A percentile compares a stretch with the other conserved stretches of the same genome.
phyloP scores from a whole-genome alignment of 2,797 vertebrate genomes.

The Labeo calbasu region DNA sequence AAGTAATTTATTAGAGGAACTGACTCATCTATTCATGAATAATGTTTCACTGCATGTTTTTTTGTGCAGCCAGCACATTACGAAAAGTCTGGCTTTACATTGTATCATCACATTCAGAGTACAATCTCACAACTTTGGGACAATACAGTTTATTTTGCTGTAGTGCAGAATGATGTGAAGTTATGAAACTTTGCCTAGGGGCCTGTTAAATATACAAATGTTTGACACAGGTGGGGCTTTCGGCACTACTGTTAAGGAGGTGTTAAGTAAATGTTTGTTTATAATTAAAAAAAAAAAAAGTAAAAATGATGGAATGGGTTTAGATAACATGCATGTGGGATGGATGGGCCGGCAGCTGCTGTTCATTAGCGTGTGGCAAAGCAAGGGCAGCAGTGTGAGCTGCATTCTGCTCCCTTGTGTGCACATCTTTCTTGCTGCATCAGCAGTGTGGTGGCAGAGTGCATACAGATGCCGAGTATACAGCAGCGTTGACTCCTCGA shows the following conservation, averaged over 20 bases:
- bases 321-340: slow-evolving; percentile 12
- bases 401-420: background rate
- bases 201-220: background rate
- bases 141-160: background rate
- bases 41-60: background rate
- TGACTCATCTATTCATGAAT: background rate
- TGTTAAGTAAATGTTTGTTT: slow-evolving; percentile 11
- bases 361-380: slow-evolving; percentile 38
- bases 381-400: slow-evolving; percentile 22
- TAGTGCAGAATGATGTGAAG: background rate
- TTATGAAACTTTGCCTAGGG: background rate
- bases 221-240: background rate
- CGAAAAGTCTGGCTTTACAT: background rate
- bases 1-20: background rate
- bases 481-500: slow-evolving; percentile 9
- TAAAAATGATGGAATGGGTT: slow-evolving; percentile 3
- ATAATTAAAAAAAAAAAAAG: slow-evolving; percentile 4
- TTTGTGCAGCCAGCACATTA: background rate
- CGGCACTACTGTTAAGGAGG: background rate
- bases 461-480: slow-evolving; percentile 44
- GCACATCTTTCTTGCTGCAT: slow-evolving; percentile 49
- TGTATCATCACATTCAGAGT: background rate
- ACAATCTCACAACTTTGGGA: background rate
- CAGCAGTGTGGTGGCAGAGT: slow-evolving; percentile 39
- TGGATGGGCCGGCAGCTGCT: background rate